These are phyloP conservation scores for Camponotus pennsylvanicus DNA, from an alignment of 1,140 invertebrate genomes.

Conservation along the genomic window DNA sequence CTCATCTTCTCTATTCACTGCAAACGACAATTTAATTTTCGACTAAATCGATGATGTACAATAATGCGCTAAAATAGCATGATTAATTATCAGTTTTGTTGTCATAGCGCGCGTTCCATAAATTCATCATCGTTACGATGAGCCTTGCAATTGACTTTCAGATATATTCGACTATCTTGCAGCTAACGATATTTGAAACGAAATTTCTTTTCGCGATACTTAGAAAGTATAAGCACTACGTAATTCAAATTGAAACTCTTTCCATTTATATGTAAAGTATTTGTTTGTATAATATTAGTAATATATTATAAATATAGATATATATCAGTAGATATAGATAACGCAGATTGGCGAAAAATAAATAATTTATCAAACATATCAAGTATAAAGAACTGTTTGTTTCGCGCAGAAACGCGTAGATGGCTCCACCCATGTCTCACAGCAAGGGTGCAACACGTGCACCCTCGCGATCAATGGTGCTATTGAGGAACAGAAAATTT, in stretches of 20 bases:
- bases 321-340: slow-evolving; percentile 27
- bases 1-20: slow-evolving; percentile 38
- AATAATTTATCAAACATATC: slow-evolving; percentile 68
- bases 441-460: slow-evolving; percentile 42
- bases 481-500: not conserved
- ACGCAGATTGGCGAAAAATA: slow-evolving; percentile 33
- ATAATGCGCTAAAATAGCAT: slow-evolving; percentile 28
- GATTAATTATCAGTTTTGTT: slow-evolving; percentile 42
- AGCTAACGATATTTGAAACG: not conserved
- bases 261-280: not conserved
- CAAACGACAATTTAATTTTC: slow-evolving; percentile 55
- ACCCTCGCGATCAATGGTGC: slow-evolving; percentile 3
- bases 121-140: not conserved
- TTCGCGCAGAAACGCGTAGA: slow-evolving; percentile 62
- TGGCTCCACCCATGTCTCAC: slow-evolving; percentile 67
- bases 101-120: slow-evolving; percentile 3
- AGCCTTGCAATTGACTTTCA: slow-evolving; percentile 20
- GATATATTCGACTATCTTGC: not conserved
- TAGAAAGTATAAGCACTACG: not conserved
- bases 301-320: not conserved
- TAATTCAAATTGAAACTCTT: not conserved
- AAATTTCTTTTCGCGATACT: not conserved
- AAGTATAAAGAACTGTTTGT: slow-evolving; percentile 21
- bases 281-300: not conserved
- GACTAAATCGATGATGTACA: not conserved